Conservation (phyloP, 2,113 vertebrate genomes). For the Atherinomorus stipes region DNA sequence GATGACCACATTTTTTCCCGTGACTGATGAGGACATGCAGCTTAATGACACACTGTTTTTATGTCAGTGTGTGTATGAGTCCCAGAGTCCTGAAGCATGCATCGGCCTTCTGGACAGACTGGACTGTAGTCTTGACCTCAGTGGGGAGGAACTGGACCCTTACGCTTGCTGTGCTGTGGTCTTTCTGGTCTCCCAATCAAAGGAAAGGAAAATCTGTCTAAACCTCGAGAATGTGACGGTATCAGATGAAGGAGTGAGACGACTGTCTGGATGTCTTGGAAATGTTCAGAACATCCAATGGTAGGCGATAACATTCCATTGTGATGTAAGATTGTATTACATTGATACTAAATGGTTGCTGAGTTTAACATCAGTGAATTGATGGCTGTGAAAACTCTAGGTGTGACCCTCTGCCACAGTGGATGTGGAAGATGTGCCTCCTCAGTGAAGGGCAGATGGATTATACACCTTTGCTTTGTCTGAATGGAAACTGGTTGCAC, state of each 20-base stretch:
- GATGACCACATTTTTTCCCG: not conserved
- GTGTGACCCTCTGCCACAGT: constrained; percentile 8
- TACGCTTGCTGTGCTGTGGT: constrained; percentile 41
- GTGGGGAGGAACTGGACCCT: not conserved
- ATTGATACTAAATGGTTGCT: no score
- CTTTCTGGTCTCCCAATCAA: constrained; percentile 35
- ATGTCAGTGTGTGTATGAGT: constrained; percentile 44
- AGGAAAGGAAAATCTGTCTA: not conserved
- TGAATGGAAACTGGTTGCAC: constrained; percentile 15
- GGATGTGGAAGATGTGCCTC: constrained; percentile 33
- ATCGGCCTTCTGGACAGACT: constrained; percentile 11
- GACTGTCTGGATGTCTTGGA: constrained; percentile 3
- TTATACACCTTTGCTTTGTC: not conserved
- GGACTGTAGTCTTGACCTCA: constrained; percentile 17
- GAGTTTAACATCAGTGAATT: no score
- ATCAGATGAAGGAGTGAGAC: constrained; percentile 29
- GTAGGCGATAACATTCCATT: no score
- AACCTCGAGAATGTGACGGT: not conserved
- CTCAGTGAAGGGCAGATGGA: constrained; percentile 18
- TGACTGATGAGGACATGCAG: not conserved
- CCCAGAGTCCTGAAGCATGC: constrained; percentile 44
- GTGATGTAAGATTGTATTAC: no score
- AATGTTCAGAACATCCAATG: constrained; percentile 1
- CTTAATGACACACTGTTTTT: constrained; percentile 15
- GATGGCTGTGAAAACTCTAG: not conserved